Conservation (phyloP, 2,113 vertebrate genomes). For the Puma concolor region DNA sequence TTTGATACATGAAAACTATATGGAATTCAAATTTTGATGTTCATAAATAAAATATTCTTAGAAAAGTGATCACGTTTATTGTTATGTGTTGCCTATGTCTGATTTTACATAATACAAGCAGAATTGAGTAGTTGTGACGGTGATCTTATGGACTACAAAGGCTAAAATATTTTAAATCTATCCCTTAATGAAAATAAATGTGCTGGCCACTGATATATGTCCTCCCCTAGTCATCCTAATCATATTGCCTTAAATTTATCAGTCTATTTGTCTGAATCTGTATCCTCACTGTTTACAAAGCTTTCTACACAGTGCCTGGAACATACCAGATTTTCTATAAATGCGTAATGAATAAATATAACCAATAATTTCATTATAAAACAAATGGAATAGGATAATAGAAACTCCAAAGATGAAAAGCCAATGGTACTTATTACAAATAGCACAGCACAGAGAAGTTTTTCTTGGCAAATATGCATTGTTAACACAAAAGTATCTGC, state of each 20-base stretch:
- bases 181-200: neutral
- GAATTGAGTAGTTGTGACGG: neutral
- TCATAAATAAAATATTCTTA: neutral
- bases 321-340: neutral
- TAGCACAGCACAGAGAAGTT: neutral
- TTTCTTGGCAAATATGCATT: neutral
- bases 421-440: neutral
- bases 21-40: conserved; percentile 1
- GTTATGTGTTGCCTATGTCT: neutral
- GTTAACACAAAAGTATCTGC: neutral
- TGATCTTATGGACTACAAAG: neutral
- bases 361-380: neutral
- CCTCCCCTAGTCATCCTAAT: neutral
- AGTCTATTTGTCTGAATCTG: neutral
- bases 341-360: neutral
- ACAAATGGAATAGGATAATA: neutral
- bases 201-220: neutral
- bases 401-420: neutral
- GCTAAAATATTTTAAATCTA: conserved; percentile 33
- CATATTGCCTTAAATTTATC: neutral
- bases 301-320: neutral
- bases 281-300: neutral
- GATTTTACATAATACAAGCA: neutral
- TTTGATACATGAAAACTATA: neutral
- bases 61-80: neutral